phyloP scores from a whole-genome alignment of 2,888 invertebrate genomes.

The Eulithis prunata region DNA sequence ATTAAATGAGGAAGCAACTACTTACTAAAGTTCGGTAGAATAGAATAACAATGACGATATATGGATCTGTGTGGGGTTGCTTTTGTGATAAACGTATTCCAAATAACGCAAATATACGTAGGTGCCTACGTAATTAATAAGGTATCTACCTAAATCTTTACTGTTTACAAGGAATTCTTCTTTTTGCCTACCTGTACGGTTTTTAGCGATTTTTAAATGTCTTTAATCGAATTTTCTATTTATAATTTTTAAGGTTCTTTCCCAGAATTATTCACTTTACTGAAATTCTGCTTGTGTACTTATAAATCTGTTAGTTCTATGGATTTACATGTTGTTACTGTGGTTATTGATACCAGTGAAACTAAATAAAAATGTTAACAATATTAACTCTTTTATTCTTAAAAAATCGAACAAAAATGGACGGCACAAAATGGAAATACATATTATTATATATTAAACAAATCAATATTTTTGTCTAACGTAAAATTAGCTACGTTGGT shows the following conservation, averaged over 20 bases:
- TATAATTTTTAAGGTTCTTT: constrained; percentile 11
- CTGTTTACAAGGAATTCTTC: constrained; percentile 11
- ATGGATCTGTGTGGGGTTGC: background rate
- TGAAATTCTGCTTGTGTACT: constrained; percentile 11
- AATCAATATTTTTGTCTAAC: too few species aligned
- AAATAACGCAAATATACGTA: background rate
- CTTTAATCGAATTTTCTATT: constrained; percentile 17
- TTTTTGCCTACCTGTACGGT: background rate
- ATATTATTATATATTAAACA: too few species aligned
- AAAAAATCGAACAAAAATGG: background rate
- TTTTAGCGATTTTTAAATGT: constrained; percentile 11
- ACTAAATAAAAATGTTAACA: background rate
- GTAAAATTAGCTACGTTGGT: too few species aligned
- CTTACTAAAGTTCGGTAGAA: too few species aligned
- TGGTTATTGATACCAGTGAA: constrained; percentile 35
- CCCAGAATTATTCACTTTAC: constrained; percentile 13
- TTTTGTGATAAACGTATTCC: constrained; percentile 1
- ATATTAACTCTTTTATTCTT: background rate
- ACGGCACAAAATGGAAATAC: background rate
- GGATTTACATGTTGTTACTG: constrained; percentile 31
- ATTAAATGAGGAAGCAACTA: too few species aligned
- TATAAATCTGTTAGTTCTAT: background rate
- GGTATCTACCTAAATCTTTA: constrained; percentile 7
- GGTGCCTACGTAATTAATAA: too few species aligned
- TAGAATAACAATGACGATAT: too few species aligned